phyloP scores from a whole-genome alignment of 2,888 invertebrate species.

The Mayetiola destructor region DNA sequence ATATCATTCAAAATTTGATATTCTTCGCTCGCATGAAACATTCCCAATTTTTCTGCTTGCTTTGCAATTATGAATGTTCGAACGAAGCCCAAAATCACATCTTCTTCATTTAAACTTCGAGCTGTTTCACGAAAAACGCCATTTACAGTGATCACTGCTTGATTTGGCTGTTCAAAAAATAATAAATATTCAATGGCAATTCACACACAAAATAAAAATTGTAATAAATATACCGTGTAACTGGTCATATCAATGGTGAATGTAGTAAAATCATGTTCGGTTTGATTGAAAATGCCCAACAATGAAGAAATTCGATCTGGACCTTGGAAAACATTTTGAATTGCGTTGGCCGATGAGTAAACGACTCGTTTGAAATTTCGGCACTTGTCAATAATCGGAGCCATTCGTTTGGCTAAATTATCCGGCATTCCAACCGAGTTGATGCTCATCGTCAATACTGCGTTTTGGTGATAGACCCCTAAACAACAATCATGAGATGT shows the following conservation, averaged over 20 bases:
- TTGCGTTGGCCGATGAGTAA: neutral
- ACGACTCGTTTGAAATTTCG: neutral
- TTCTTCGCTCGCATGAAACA: conserved; percentile 18
- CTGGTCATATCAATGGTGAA: conserved; percentile 18
- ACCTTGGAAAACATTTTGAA: conserved; percentile 3
- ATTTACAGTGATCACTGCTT: conserved; percentile 14
- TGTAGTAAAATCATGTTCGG: conserved; percentile 18
- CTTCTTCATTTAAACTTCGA: conserved; percentile 15
- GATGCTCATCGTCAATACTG: conserved; percentile 17
- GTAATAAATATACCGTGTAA: conserved; percentile 13
- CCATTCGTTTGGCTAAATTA: conserved; percentile 13
- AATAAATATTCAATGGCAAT: neutral
- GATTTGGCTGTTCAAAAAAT: neutral
- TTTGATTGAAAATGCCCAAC: conserved; percentile 15
- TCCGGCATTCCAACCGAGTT: conserved; percentile 2
- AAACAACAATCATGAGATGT: neutral
- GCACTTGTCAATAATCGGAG: neutral
- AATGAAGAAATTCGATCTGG: conserved; percentile 14
- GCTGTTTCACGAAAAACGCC: conserved; percentile 16
- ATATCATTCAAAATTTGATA: conserved; percentile 19
- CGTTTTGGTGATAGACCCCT: conserved; percentile 18
- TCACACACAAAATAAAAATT: neutral
- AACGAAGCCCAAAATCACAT: conserved; percentile 17
- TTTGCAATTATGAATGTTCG: conserved; percentile 18
- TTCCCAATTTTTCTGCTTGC: conserved; percentile 15